These are phyloP conservation scores for Metacarcinus magister DNA, from an alignment of 2,888 invertebrate species.

Conservation along the genomic window DNA sequence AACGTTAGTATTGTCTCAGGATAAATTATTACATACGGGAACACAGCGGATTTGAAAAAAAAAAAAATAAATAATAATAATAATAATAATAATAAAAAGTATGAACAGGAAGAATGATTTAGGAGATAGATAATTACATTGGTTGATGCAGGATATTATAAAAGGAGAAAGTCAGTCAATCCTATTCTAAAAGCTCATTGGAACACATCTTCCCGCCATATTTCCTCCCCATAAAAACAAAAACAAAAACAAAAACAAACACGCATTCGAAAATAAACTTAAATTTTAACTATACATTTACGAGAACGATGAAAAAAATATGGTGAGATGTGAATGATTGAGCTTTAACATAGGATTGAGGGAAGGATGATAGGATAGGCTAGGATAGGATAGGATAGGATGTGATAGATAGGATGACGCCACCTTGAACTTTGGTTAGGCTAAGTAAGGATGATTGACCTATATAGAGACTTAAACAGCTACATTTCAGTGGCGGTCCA, in stretches of 20 bases:
- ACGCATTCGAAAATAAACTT: neutral
- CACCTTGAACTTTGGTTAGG: constrained; percentile 76
- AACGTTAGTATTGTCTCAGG: constrained; percentile 31
- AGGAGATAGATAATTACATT: neutral
- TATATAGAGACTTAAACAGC: constrained; percentile 74
- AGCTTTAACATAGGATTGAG: constrained; percentile 55
- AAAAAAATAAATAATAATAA: neutral
- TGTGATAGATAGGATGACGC: neutral
- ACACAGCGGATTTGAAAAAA: neutral
- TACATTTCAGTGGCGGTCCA: constrained; percentile 72
- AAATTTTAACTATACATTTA: neutral
- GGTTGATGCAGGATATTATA: neutral
- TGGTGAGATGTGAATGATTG: constrained; percentile 55
- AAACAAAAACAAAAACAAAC: too few relatives aligned
- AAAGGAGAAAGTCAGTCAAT: neutral
- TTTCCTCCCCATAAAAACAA: neutral
- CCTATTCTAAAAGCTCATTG: neutral
- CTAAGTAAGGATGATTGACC: constrained; percentile 72
- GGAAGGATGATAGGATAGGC: neutral
- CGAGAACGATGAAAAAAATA: neutral
- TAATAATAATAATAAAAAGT: neutral
- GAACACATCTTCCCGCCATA: neutral
- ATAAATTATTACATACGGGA: neutral
- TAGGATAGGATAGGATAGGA: neutral
- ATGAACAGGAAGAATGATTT: neutral